Evolutionary conservation across 2,888 invertebrate species (phyloP).

Genomic region (Drosophila bunnanda): DNA sequence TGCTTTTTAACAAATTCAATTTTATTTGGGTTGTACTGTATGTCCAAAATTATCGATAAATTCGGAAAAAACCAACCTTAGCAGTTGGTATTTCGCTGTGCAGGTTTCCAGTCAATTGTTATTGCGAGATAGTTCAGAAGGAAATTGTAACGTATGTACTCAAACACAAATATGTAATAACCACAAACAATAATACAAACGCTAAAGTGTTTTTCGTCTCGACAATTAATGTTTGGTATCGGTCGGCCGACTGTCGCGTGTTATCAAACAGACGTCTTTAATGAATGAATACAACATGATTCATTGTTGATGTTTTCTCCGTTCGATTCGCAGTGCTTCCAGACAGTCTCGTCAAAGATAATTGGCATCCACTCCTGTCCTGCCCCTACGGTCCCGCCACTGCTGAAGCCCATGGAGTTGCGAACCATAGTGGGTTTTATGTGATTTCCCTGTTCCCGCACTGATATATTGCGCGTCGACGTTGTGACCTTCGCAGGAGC

Average conservation of each 20-base stretch:
- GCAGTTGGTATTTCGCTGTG: slow-evolving; percentile 8
- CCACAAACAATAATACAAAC: slow-evolving; percentile 3
- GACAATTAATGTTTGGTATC: background rate
- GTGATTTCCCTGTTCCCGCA: slow-evolving; percentile 27
- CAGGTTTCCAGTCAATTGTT: slow-evolving; percentile 24
- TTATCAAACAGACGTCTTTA: slow-evolving; percentile 16
- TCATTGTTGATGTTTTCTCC: slow-evolving; percentile 40
- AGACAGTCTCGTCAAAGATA: slow-evolving; percentile 27
- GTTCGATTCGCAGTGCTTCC: slow-evolving; percentile 21
- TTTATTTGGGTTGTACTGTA: slow-evolving; percentile 2
- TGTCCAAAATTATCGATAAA: slow-evolving; percentile 17
- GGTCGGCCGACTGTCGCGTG: slow-evolving; percentile 2
- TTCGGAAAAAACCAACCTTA: background rate
- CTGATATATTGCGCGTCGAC: slow-evolving; percentile 29
- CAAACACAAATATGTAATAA: background rate
- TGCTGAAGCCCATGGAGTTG: slow-evolving; percentile 12
- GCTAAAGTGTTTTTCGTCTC: background rate
- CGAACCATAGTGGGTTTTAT: background rate
- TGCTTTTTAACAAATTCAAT: background rate
- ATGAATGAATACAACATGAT: slow-evolving; percentile 29
- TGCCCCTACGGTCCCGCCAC: slow-evolving; percentile 6
- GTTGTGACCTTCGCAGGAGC: slow-evolving; percentile 67
- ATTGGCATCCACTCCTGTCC: slow-evolving; percentile 25
- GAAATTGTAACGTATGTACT: slow-evolving; percentile 26
- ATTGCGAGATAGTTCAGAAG: slow-evolving; percentile 8